phyloP scores from a whole-genome alignment of 2,797 vertebrate genomes.

The Spinus pinus region DNA sequence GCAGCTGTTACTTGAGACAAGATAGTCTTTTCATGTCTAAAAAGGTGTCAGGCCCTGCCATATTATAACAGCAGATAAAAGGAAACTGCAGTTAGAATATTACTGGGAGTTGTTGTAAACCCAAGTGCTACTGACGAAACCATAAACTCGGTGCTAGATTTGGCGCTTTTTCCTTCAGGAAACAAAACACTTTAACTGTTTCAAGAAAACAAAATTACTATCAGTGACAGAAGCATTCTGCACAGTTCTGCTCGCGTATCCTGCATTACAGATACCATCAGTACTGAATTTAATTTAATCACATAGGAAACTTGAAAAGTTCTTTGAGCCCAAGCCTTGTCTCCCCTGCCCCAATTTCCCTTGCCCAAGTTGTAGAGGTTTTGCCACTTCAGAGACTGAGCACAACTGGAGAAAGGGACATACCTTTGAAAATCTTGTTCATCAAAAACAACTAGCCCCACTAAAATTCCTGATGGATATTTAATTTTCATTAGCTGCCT shows the following conservation, averaged over 20 bases:
- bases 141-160: constrained; percentile 3
- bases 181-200: constrained; percentile 57
- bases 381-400: not conserved
- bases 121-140: constrained; percentile 49
- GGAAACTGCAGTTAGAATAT: constrained; percentile 65
- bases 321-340: not conserved
- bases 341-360: not conserved
- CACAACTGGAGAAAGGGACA: not conserved
- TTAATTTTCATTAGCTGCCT: not conserved
- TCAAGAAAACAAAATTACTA: not conserved
- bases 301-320: not conserved
- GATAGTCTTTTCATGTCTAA: constrained; percentile 85
- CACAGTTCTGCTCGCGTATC: not conserved
- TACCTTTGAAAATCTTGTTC: not conserved
- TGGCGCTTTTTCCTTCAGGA: constrained; percentile 60
- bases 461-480: not conserved
- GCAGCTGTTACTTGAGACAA: constrained; percentile 53
- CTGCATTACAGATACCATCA: not conserved
- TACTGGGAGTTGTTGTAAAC: constrained; percentile 73
- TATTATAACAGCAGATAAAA: constrained; percentile 84
- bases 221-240: not conserved
- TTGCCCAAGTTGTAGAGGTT: not conserved
- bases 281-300: not conserved
- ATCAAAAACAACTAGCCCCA: not conserved
- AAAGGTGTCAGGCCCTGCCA: constrained; percentile 78